Evolutionary conservation across 2,113 vertebrate genomes (phyloP), one percentile per base, ranked within the genome.

Genomic region (Oenanthe melanoleuca): DNA sequence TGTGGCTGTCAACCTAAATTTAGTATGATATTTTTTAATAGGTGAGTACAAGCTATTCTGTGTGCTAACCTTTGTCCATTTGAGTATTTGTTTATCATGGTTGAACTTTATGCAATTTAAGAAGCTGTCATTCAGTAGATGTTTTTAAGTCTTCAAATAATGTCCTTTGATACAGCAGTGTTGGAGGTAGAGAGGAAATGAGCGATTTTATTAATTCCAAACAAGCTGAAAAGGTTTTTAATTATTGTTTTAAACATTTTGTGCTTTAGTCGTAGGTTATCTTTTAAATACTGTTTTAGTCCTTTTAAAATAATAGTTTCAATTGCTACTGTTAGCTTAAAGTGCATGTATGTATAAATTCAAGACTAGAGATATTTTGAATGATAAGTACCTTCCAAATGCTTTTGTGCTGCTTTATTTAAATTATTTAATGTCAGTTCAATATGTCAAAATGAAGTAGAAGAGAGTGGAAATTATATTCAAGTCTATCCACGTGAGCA

Each of bases 51-150:
- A 47, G 57, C 69, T 92, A 33, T 75, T 93, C 73, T 2, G 0
- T 89, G 31, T 72, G 73, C 45, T 94, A 49, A 67, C 82, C 77
- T 96, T 94, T 89, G 83, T 96, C 91, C 80, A 78, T 83, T 91
- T 94, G 84, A 87, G 72, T 89, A 86, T 93, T 92, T 95, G 77
- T 96, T 95, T 96, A 79, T 95, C 89, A 92, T 93, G 96, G 91
- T 93, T 96, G 92, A 95, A 92, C 96, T 95, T 97, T 92, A 84
- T 1, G 2, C 67, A 78, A 96, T 95, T 95, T 79, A 71, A 78
- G 57, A n/a, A 91, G 40, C 91, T 92, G 92, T 94, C 94, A 86
- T 93, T 95, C 86, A 93, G 73, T 80, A 81, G 42, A 52, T 67
- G 33, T 45, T 95, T 93, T 75, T 75, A 71, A 83, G 53, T 89